Base-by-base conservation (phyloP, 2,113 vertebrate genomes). In the Gavia stellata region DNA sequence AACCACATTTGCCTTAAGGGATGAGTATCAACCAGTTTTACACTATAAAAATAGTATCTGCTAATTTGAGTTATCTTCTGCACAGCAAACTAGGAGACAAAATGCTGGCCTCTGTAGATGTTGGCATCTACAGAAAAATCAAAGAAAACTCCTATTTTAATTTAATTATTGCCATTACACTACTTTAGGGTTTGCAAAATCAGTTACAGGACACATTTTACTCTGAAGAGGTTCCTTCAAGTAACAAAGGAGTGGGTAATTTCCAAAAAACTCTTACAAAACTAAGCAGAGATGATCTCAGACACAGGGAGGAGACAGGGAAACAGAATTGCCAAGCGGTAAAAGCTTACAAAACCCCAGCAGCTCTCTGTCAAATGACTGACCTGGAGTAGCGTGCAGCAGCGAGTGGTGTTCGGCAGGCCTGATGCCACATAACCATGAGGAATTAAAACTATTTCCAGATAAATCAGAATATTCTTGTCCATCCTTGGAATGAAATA, bases 391-490 rank as follows among this genome's bases (percentile, higher is more conserved):
- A 75, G 15, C 50, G 19, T 3, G 4, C 79, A 90, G 66, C 42
- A 29, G 12, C 0, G 0, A 75, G 29, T 7, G 18, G 31, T 5
- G 14, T 20, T 38, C 0, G 0, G 16, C 31, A 71, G 45, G 19
- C 56, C 21, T 20, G 36, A 62, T 18, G 28, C n/a, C 34, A 49
- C 19, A 19, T 7, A 55, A 33, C 7, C 13, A 26, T 1, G 18
- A 73, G 13, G 47, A 81, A 72, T 34, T 20, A 73, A 36, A 92
- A 73, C 24, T 58, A 84, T 55, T 86, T 70, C 58, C 45, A 81
- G 14, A 50, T 12, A 68, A 63, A 86, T n/a, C 42, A 50, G 36
- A 73, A 66, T 44, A 66, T 31, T 89, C 29, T 81, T 81, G 19
- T 40, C 50, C 31, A 58, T 58, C 33, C 16, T 45, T 80, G 29